These are phyloP conservation scores for Mamestra brassicae DNA, from an alignment of 2,888 invertebrate species.

Conservation along the genomic window DNA sequence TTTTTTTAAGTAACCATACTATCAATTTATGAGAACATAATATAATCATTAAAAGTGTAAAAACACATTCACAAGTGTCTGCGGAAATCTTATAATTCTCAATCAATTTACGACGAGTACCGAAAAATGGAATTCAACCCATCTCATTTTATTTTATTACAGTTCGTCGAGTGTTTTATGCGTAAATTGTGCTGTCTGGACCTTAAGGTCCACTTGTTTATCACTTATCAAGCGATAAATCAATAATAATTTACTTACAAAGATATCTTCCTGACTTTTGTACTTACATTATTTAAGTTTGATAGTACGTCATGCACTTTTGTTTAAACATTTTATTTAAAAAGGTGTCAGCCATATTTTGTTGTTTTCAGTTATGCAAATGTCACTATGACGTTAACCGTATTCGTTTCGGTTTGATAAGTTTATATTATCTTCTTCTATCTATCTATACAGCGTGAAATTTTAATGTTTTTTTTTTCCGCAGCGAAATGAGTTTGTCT, in stretches of 20 bases:
- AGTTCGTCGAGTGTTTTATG: conserved; percentile 37
- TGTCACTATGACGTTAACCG: background rate
- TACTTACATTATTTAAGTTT: conserved; percentile 25
- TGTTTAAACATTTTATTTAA: conserved; percentile 12
- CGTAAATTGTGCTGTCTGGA: conserved; percentile 42
- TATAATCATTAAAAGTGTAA: background rate
- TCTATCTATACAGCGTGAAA: no score
- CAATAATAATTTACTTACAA: conserved; percentile 49
- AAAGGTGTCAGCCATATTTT: conserved; percentile 18
- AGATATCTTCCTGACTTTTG: conserved; percentile 45
- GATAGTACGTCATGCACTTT: background rate
- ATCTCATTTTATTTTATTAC: conserved; percentile 64
- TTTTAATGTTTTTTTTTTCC: no score
- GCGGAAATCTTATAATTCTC: conserved; percentile 44
- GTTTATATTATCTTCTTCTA: no score
- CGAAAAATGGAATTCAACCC: conserved; percentile 25
- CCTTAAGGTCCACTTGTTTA: conserved; percentile 52
- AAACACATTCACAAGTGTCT: conserved; percentile 6
- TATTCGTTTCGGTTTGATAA: background rate
- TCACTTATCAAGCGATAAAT: conserved; percentile 58
- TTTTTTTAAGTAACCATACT: background rate
- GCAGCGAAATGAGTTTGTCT: no score
- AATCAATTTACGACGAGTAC: conserved; percentile 20
- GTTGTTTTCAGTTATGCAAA: conserved; percentile 9
- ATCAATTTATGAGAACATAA: background rate